Evolutionary conservation across 30 jellyfish, hydroid and myxozoan species (phyloP).

Genomic region (Catostylus mosaicus): DNA sequence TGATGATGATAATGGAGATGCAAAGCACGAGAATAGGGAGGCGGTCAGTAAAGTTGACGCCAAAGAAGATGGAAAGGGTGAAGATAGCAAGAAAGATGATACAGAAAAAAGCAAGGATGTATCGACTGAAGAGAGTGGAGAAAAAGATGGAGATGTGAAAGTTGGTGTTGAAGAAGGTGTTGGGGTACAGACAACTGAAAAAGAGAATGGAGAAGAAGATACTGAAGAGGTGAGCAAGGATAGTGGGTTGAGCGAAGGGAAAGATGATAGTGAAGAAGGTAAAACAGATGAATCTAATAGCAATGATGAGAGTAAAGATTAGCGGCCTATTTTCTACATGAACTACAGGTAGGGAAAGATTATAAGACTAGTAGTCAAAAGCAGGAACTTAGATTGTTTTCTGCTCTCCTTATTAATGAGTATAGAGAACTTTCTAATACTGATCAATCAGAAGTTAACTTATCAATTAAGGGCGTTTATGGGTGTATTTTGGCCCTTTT

Average conservation of each 20-base stretch:
- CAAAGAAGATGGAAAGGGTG: background rate
- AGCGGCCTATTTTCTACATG: too few relatives aligned
- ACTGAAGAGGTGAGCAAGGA: background rate
- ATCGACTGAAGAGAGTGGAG: background rate
- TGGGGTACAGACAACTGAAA: background rate
- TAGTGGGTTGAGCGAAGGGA: background rate
- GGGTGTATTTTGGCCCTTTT: too few relatives aligned
- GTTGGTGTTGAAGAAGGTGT: background rate
- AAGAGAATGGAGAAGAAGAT: background rate
- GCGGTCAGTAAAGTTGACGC: background rate
- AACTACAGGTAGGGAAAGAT: too few relatives aligned
- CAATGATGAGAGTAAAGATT: background rate
- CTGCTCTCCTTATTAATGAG: too few relatives aligned
- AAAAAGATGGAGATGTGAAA: background rate
- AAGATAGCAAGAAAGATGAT: background rate
- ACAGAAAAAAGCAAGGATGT: background rate
- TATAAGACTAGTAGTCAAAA: too few relatives aligned
- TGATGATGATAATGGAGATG: background rate
- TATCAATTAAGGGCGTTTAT: too few relatives aligned
- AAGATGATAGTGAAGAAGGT: background rate
- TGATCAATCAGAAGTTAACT: too few relatives aligned
- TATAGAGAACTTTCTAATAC: too few relatives aligned
- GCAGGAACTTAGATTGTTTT: too few relatives aligned
- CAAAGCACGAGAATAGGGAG: background rate
- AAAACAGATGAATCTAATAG: background rate